Evolutionary conservation across 1,140 invertebrate species (phyloP), one percentile per base, ranked within the genome.

Genomic region (Eumaeus atala): DNA sequence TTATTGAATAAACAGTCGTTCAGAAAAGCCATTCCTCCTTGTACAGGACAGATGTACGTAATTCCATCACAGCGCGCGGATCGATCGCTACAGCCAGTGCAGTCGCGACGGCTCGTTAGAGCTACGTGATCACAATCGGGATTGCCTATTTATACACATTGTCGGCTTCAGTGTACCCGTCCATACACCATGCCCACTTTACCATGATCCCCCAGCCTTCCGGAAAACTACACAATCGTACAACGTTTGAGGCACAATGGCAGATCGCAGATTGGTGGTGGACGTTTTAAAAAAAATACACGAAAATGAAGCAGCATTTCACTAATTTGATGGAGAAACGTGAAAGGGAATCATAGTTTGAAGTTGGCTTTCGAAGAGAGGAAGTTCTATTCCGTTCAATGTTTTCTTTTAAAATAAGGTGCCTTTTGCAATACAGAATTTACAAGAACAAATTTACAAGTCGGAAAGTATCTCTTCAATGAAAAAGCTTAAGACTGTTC

Each of bases 101-200:
- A 75, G 77, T 70, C 73, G 70, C 78, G 77, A 77, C 75, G 75
- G 58, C 77, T 84, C 80, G 78, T 84, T 84, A 82, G 61, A 69
- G 68, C 58, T 77, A 84, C 80, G 80, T 84, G 80, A 82, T 76
- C 74, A 70, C 72, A 77, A 84, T 84, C 64, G 61, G 64, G 69
- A 84, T 80, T 74, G 77, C 80, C 77, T 84, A 80, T 80, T 84
- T 84, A 81, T 84, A 80, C 72, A 81, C 74, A 84, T 79, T 81
- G 76, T 75, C 72, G 71, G 66, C 69, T 70, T 59, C 66, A 66
- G 61, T 59, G 62, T 56, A 70, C 62, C 53, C 65, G 66, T 67
- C 61, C 58, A 62, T 61, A 56, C 38, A 28, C 38, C 57, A 59
- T 66, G 71, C 70, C 72, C 72, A 77, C 21, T 21, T n/a, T 56